Evolutionary conservation across 2,113 vertebrate species (phyloP).

Genomic region (Casuarius casuarius): DNA sequence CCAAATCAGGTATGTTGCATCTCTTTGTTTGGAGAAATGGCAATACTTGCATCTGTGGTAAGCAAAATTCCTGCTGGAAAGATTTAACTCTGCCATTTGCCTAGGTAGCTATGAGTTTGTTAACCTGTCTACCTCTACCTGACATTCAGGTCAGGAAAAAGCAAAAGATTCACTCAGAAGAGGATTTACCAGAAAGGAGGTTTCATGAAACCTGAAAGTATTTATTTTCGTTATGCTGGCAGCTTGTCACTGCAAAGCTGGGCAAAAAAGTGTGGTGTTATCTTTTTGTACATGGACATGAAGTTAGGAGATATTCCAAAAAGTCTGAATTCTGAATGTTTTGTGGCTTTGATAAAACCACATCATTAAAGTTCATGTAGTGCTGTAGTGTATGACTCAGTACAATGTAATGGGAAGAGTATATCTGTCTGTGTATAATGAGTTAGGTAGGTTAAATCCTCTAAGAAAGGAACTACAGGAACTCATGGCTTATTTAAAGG

Average conservation of each 20-base stretch:
- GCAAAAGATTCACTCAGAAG: neutral
- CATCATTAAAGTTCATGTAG: neutral
- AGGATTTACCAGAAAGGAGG: neutral
- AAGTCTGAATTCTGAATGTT: neutral
- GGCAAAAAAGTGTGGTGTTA: neutral
- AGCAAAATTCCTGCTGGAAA: neutral
- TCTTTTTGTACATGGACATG: neutral
- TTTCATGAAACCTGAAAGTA: neutral
- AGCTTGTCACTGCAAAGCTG: neutral
- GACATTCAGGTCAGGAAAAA: neutral
- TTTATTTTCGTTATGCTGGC: neutral
- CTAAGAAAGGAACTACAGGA: constrained; percentile 23
- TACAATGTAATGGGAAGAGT: neutral
- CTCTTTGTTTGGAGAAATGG: neutral
- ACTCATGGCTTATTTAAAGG: constrained; percentile 16
- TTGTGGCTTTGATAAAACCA: constrained; percentile 16
- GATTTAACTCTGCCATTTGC: neutral
- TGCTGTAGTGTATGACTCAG: neutral
- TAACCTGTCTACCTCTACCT: neutral
- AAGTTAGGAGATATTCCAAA: neutral
- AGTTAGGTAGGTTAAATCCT: constrained; percentile 27
- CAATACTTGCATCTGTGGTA: neutral
- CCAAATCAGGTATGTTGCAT: neutral
- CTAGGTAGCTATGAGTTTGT: neutral
- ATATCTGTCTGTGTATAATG: neutral